Conservation (phyloP, 2,888 invertebrate genomes). For the Drosophila rellima region DNA sequence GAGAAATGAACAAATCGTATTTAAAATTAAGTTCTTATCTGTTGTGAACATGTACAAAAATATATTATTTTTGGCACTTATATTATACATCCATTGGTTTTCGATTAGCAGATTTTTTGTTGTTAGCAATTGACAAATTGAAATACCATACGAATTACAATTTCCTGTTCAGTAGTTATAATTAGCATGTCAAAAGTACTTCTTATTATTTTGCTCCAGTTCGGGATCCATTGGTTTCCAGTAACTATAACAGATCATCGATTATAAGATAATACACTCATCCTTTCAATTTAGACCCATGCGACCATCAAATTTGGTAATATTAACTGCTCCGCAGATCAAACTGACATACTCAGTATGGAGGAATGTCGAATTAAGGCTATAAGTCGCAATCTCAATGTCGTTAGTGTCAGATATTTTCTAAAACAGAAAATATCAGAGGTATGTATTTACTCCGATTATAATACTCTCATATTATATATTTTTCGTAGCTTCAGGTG, state of each 20-base stretch:
- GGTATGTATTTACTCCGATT: not conserved
- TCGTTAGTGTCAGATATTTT: not conserved
- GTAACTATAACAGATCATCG: not conserved
- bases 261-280: not conserved
- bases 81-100: not conserved
- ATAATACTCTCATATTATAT: too few relatives aligned
- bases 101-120: not conserved
- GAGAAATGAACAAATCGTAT: not conserved
- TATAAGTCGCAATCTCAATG: not conserved
- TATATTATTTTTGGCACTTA: too few relatives aligned
- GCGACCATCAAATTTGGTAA: not conserved
- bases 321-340: not conserved
- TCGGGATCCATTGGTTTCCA: not conserved
- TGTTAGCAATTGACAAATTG: not conserved
- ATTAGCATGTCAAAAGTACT: not conserved
- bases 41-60: not conserved
- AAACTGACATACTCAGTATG: not conserved
- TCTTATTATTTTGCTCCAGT: not conserved
- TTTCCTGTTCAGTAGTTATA: not conserved
- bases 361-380: not conserved
- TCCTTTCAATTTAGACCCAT: not conserved
- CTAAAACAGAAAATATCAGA: not conserved
- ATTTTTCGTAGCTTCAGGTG: not conserved
- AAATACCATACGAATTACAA: not conserved
- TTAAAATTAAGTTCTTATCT: slow-evolving; percentile 14